Evolutionary conservation across 2,888 invertebrate genomes (phyloP), one percentile per base, ranked within the genome.

Genomic region (Parnassius orleans): DNA sequence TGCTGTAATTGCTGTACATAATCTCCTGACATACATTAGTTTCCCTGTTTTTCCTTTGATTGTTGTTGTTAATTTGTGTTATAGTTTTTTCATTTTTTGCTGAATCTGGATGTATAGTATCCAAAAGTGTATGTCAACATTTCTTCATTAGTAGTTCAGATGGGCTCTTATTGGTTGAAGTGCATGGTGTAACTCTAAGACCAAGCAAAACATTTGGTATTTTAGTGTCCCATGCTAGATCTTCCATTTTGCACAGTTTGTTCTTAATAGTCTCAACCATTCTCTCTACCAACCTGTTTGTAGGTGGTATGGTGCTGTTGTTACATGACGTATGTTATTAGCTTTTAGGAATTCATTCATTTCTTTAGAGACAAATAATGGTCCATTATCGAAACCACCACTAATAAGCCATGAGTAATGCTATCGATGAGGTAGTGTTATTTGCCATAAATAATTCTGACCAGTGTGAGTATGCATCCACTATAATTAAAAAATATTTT

Each of bases 221-320:
- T 52, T 61, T 65, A 9, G 62, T 41, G 47, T 68, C 63, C 68
- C 71, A 67, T 7, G 65, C 11, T 0, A 65, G n/a, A 48, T 58
- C 24, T 3, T 64, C 57, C 60, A 66, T 64, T 53, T 70, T 15
- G 10, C 66, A 1, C 60, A 50, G 41, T 65, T 60, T 58, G n/a
- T n/a, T n/a, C n/a, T 69, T 70, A 9, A 68, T 53, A 0, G 68
- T 70, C 44, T 72, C 69, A 1, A 69, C 65, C 60, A 67, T 65
- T 44, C 69, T 54, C 53, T 71, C 70, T 9, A 65, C 66, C 12
- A 65, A 58, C 0, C 71, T 69, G 48, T 69, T 70, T 1, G 68
- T 67, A 10, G 68, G 61, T 7, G 69, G 69, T 68, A 68, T 7
- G 69, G 71, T 12, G 66, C 65, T 53, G 68, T 64, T 0, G 56